phyloP scores from a whole-genome alignment of 2,797 vertebrate species.

The Falco peregrinus region DNA sequence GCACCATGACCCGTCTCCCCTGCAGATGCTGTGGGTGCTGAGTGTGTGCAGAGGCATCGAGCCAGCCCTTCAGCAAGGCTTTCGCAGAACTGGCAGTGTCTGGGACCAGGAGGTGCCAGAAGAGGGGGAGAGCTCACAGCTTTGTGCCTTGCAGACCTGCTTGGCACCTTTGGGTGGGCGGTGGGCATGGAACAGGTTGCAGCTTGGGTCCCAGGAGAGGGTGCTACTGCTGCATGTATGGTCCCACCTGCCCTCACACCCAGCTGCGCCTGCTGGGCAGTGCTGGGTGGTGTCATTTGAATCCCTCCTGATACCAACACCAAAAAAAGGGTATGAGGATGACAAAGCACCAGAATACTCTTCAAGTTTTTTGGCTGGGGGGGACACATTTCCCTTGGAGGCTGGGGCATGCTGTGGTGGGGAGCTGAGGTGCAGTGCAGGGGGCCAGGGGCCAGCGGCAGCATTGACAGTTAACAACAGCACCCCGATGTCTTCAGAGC shows the following conservation, averaged over 20 bases:
- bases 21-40: not conserved
- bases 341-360: not conserved
- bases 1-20: not conserved
- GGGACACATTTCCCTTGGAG: not conserved
- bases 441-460: not conserved
- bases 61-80: not conserved
- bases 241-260: not conserved
- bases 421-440: not conserved
- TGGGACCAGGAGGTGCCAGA: not conserved
- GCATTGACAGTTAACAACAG: not conserved
- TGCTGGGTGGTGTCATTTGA: not conserved
- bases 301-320: not conserved
- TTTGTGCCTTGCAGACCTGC: not conserved
- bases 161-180: not conserved
- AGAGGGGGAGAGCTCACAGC: not conserved
- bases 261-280: not conserved
- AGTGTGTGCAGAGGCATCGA: not conserved
- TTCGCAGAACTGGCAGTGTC: not conserved
- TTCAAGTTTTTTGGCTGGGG: not conserved
- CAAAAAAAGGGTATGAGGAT: not conserved
- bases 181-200: not conserved
- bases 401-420: not conserved
- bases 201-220: not conserved
- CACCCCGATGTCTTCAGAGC: not conserved
- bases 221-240: accelerated